Percentiles rank a stretch among this genome's conserved stretches.
These are phyloP conservation scores for Saccostrea glomerata DNA, from an alignment of 1,140 invertebrate species.

Conservation along the genomic window DNA sequence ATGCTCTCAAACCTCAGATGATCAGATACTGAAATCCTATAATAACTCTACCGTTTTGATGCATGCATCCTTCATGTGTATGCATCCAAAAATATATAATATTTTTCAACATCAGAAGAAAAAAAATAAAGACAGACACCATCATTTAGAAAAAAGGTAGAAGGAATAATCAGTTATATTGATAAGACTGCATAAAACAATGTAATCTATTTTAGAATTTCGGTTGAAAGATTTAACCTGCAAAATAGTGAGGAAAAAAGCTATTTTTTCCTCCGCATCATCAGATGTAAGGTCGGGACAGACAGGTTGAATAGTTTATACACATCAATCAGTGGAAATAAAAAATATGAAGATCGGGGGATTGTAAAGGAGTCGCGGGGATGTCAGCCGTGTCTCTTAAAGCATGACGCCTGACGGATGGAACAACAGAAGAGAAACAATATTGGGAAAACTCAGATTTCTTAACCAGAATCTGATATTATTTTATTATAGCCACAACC, in stretches of 20 bases:
- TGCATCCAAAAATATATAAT: not conserved
- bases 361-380: not conserved
- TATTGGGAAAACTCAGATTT: not conserved
- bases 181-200: constrained; percentile 11
- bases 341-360: not conserved
- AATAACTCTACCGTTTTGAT: not conserved
- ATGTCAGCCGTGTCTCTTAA: not conserved
- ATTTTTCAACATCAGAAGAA: constrained; percentile 4
- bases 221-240: constrained; percentile 11
- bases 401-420: not conserved
- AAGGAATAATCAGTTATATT: not conserved
- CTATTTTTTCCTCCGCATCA: not conserved
- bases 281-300: not conserved
- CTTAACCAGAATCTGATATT: not conserved
- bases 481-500: not conserved
- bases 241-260: not conserved
- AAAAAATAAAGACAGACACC: not conserved
- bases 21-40: not conserved
- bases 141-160: constrained; percentile 11
- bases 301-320: not conserved
- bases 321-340: not conserved
- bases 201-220: not conserved
- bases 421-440: not conserved
- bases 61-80: not conserved
- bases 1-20: not conserved